A percentile compares a stretch with the other conserved stretches of the same genome.
Conservation (phyloP, 2,888 invertebrate species). For the Andrena haemorrhoa region DNA sequence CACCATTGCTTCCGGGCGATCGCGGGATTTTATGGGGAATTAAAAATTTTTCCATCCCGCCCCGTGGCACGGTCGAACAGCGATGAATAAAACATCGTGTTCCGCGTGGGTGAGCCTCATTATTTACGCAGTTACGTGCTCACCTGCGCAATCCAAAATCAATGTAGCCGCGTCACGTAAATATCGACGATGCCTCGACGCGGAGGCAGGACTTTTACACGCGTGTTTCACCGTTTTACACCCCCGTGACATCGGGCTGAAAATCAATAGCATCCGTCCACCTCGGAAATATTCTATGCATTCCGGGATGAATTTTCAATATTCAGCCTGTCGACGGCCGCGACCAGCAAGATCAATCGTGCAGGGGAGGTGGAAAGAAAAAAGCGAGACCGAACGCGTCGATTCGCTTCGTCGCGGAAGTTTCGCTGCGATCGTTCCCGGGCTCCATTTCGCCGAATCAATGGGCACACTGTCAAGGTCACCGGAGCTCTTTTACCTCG, state of each 20-base stretch:
- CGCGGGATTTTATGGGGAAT: constrained; percentile 78
- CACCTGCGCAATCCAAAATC: constrained; percentile 68
- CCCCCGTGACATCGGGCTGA: constrained; percentile 37
- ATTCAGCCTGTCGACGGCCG: neutral
- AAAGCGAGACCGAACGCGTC: too few relatives aligned
- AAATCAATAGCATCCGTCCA: constrained; percentile 44
- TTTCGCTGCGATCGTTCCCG: too few relatives aligned
- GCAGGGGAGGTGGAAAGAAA: neutral
- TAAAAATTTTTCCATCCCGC: constrained; percentile 77
- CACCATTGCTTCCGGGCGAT: constrained; percentile 68
- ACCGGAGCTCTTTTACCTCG: neutral
- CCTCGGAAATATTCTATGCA: constrained; percentile 23
- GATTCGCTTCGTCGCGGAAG: too few relatives aligned
- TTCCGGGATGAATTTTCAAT: constrained; percentile 32
- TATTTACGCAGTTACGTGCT: constrained; percentile 70
- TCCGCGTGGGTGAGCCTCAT: constrained; percentile 69
- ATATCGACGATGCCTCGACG: constrained; percentile 55
- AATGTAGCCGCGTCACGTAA: constrained; percentile 61
- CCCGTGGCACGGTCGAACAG: constrained; percentile 34
- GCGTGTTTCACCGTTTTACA: constrained; percentile 39
- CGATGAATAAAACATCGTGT: constrained; percentile 81
- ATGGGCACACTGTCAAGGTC: neutral
- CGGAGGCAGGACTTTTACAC: constrained; percentile 30
- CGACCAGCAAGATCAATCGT: neutral
- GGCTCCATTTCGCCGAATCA: neutral